These are phyloP conservation scores for Sycophaga agraensis DNA, from an alignment of 1,140 invertebrate genomes.

Conservation along the genomic window DNA sequence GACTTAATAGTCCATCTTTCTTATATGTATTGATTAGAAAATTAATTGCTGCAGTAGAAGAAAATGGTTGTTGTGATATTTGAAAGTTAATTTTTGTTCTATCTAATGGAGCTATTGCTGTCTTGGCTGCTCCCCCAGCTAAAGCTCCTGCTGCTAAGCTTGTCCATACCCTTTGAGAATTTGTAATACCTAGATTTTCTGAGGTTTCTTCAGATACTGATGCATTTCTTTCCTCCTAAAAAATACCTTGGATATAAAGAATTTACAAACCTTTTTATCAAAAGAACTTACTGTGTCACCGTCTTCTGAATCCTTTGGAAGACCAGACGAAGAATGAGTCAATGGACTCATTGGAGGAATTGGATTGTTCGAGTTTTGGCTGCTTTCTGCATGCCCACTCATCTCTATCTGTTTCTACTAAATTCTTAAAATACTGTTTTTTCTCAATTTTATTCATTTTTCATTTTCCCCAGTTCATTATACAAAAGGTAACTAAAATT, in stretches of 20 bases:
- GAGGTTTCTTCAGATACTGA: not conserved
- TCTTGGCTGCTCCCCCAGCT: slow-evolving; percentile 95
- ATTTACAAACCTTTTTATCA: not conserved
- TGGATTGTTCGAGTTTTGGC: not conserved
- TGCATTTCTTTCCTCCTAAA: not conserved
- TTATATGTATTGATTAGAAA: slow-evolving; percentile 75
- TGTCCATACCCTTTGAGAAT: slow-evolving; percentile 64
- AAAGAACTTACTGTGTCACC: slow-evolving; percentile 2
- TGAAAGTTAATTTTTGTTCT: slow-evolving; percentile 99
- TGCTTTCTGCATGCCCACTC: slow-evolving; percentile 12
- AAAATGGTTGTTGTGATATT: slow-evolving; percentile 77
- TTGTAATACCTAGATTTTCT: slow-evolving; percentile 40
- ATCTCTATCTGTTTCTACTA: slow-evolving; percentile 2
- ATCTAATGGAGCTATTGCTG: slow-evolving; percentile 93
- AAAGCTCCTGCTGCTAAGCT: slow-evolving; percentile 79
- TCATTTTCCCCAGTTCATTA: slow-evolving; percentile 13
- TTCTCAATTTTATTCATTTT: slow-evolving; percentile 19
- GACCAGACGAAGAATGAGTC: too few species aligned
- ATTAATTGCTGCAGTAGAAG: slow-evolving; percentile 72
- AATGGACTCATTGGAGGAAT: not conserved
- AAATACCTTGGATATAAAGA: not conserved
- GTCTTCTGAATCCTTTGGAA: not conserved
- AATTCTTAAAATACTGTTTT: not conserved
- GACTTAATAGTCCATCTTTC: slow-evolving; percentile 75
- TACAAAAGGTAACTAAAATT: too few species aligned